These are phyloP conservation scores for Dallia pectoralis DNA, from an alignment of 2,797 vertebrate species.

Conservation along the genomic window DNA sequence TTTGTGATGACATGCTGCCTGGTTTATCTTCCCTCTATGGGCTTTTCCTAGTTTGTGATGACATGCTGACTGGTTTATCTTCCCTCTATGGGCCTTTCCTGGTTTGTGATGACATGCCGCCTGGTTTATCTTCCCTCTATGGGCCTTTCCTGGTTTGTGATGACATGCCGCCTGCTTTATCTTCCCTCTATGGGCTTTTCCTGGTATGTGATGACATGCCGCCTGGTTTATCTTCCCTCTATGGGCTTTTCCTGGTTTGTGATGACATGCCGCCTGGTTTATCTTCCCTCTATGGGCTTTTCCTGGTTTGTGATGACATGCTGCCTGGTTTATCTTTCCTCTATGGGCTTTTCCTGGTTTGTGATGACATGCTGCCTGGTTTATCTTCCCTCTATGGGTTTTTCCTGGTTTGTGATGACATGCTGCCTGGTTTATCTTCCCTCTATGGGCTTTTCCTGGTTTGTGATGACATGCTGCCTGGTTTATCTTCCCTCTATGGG, in stretches of 20 bases:
- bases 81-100: background rate
- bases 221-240: background rate
- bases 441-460: background rate
- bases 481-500: too few species aligned
- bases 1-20: background rate
- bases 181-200: background rate
- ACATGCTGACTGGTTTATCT: too few species aligned
- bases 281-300: background rate
- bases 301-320: background rate
- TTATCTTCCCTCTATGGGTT: background rate
- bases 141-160: background rate
- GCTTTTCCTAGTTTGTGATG: background rate
- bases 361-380: background rate
- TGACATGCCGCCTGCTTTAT: background rate
- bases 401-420: background rate
- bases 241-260: background rate
- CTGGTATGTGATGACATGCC: background rate
- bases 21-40: background rate
- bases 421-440: background rate
- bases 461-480: background rate
- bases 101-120: background rate
- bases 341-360: background rate
- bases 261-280: background rate
- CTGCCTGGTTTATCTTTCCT: background rate
- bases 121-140: background rate